Base-by-base conservation (phyloP, 2,888 invertebrate species). In the Coecobrya sp. region DNA sequence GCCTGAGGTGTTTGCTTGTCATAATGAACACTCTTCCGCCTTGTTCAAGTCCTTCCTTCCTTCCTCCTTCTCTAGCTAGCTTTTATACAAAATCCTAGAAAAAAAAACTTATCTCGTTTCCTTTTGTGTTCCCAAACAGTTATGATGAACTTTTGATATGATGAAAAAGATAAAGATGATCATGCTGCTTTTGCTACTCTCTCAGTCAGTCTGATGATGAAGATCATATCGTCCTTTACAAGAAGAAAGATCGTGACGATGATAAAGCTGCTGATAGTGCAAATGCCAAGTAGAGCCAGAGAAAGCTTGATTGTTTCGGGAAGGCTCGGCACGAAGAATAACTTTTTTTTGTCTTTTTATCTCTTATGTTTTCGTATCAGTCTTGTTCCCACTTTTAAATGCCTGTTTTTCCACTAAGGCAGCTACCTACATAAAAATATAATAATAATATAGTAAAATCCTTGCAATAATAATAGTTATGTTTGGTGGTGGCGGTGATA, bases 261-360 rank as follows among this genome's bases (percentile, higher is more conserved):
- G 68, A 68, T 30, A 45, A 42, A 42, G 3, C 36, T 73, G 36
- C 27, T 52, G 49, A 73, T 45, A 45, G 13, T 19, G 55, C 4
- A 19, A n/a, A 36, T 73, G 73, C 11, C 36, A 45, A n/a, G n/a
- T n/a, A n/a, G n/a, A n/a, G n/a, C n/a, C n/a, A n/a, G n/a, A n/a
- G n/a, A n/a, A n/a, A n/a, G 27, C 85, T 85, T 85, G 45, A 68
- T 70, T 65, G 45, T 85, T 85, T 85, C 85, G 85, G 85, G 22
- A 70, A 49, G 49, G 68, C 27, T 85, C 85, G 85, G 85, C n/a
- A 25, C 8, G 10, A 25, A 19, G 10, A 73, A 73, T 1, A 42
- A 4, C 42, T 73, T 19, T 19, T 62, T 68, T n/a, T n/a, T 68
- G 68, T 36, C n/a, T 36, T 2, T 36, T 36, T 68, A 10, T 62